Evolutionary conservation across 92 coral and sea anemone genomes (phyloP).

Genomic region (Bergia puertoricense): DNA sequence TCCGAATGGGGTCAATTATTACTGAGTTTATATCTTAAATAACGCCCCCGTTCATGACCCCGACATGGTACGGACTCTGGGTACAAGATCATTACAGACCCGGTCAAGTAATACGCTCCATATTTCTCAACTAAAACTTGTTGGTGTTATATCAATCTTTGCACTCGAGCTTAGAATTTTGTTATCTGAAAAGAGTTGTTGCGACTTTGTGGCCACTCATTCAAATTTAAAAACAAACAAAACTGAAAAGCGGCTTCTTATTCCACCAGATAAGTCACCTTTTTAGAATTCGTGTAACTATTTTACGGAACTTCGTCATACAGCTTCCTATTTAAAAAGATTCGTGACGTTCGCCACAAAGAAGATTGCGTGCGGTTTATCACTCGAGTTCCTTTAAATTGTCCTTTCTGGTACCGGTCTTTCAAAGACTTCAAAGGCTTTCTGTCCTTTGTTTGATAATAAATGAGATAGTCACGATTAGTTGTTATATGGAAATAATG

Average conservation of each 20-base stretch:
- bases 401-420: constrained; percentile 11
- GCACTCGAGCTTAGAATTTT: not conserved
- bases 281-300: not conserved
- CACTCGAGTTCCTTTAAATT: not conserved
- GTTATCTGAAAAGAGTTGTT: not conserved
- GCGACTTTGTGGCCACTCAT: not conserved
- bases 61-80: constrained; percentile 5
- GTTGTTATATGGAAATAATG: too few relatives aligned
- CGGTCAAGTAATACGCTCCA: not conserved
- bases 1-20: not conserved
- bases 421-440: constrained; percentile 21
- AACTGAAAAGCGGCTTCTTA: not conserved
- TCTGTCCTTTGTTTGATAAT: not conserved
- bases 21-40: not conserved
- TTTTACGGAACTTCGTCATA: constrained; percentile 31
- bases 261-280: not conserved
- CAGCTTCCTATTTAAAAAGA: not conserved
- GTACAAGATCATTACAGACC: not conserved
- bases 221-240: not conserved
- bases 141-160: not conserved
- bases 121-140: not conserved
- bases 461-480: constrained; percentile 27
- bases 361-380: constrained; percentile 11
- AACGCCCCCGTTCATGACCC: not conserved
- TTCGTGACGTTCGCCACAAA: not conserved